Conservation (phyloP, 2,888 invertebrate genomes). For the Yponomeuta evonymella region DNA sequence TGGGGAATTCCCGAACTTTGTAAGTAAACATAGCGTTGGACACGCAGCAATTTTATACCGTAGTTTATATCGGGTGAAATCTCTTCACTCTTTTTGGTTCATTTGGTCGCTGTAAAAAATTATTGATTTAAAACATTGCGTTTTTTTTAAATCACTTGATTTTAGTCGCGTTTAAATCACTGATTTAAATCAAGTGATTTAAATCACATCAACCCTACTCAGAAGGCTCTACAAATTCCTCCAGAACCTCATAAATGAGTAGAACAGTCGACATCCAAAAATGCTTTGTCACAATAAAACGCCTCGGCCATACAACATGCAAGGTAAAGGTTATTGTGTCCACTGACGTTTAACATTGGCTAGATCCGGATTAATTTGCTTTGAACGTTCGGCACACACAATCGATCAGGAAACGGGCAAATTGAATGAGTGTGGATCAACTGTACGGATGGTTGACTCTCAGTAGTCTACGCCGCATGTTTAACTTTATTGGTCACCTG, state of each 20-base stretch:
- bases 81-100: too few species aligned
- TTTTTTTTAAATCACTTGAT: too few species aligned
- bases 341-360: constrained; percentile 25
- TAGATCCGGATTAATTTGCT: constrained; percentile 9
- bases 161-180: too few species aligned
- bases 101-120: too few species aligned
- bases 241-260: not conserved
- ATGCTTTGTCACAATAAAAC: constrained; percentile 27
- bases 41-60: too few species aligned
- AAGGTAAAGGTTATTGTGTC: constrained; percentile 68
- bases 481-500: not conserved
- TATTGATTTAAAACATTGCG: too few species aligned
- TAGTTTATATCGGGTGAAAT: too few species aligned
- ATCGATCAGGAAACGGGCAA: constrained; percentile 13
- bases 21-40: too few species aligned
- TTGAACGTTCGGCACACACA: not conserved
- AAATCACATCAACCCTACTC: too few species aligned
- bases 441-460: constrained; percentile 4
- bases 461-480: not conserved
- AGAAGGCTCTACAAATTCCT: not conserved
- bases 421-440: constrained; percentile 13
- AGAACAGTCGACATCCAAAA: not conserved
- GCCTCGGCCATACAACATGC: constrained; percentile 41
- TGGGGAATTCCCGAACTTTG: too few species aligned
- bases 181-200: too few species aligned